These are phyloP conservation scores for Oryctes rhinoceros DNA, from an alignment of 1,140 invertebrate genomes.

Conservation along the genomic window DNA sequence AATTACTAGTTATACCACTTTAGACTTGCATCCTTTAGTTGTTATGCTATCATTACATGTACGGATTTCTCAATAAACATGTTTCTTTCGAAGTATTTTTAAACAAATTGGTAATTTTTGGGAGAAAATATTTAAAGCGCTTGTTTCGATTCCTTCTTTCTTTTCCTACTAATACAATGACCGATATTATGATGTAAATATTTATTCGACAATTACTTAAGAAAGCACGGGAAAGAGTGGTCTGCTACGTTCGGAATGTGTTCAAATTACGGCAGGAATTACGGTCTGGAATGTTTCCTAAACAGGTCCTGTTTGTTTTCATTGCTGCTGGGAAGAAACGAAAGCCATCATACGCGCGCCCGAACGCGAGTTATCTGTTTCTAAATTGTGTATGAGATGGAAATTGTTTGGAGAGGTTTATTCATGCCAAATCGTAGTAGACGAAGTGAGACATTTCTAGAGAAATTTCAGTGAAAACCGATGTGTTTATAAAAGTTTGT, in stretches of 20 bases:
- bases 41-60: too few relatives aligned
- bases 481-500: not conserved
- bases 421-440: conserved; percentile 20
- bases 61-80: too few relatives aligned
- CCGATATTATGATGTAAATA: conserved; percentile 27
- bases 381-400: conserved; percentile 31
- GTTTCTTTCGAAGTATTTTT: too few relatives aligned
- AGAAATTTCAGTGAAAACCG: not conserved
- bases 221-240: not conserved
- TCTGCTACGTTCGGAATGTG: not conserved
- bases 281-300: conserved; percentile 23
- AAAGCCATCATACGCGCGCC: not conserved
- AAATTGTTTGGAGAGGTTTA: conserved; percentile 17
- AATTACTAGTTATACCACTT: too few relatives aligned
- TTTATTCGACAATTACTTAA: conserved; percentile 19
- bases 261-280: conserved; percentile 25
- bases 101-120: too few relatives aligned
- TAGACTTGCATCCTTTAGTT: too few relatives aligned
- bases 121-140: too few relatives aligned
- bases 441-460: not conserved
- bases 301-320: conserved; percentile 26
- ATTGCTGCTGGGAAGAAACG: conserved; percentile 8
- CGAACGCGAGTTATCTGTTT: not conserved
- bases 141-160: conserved; percentile 4
- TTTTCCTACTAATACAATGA: not conserved